phyloP scores from a whole-genome alignment of 2,113 vertebrate genomes.

The Chionomys nivalis region DNA sequence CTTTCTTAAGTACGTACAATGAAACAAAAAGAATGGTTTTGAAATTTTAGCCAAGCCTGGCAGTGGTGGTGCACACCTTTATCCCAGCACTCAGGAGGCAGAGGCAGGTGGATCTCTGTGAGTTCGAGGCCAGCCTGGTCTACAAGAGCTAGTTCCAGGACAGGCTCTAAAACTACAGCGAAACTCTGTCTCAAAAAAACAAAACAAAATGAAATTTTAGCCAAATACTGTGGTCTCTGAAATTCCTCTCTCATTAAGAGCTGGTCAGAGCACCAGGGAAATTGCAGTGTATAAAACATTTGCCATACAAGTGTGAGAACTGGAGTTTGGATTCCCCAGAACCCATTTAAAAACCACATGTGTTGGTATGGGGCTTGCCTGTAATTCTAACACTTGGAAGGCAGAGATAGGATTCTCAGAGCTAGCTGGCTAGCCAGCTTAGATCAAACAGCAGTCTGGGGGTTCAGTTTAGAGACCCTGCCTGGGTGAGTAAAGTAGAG shows the following conservation, averaged over 20 bases:
- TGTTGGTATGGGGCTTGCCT: not conserved
- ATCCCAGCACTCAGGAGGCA: too few relatives aligned
- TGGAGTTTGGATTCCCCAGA: not conserved
- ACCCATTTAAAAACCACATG: not conserved
- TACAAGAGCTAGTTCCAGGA: too few relatives aligned
- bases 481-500: not conserved
- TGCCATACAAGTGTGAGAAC: not conserved
- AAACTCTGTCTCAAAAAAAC: too few relatives aligned
- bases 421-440: not conserved
- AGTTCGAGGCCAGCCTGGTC: too few relatives aligned
- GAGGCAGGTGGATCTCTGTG: too few relatives aligned
- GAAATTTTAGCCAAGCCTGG: not conserved
- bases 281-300: not conserved
- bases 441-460: not conserved
- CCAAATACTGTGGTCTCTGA: not conserved
- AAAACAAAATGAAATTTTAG: not conserved
- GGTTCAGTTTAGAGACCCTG: not conserved
- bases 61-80: too few relatives aligned
- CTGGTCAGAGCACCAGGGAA: not conserved
- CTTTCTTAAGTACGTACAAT: slow-evolving; percentile 48
- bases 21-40: slow-evolving; percentile 11
- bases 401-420: not conserved
- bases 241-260: not conserved
- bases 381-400: not conserved
- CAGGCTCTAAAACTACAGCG: too few relatives aligned